A percentile compares a stretch with the other conserved stretches of the same genome.
These are phyloP conservation scores for Steatornis caripensis DNA, from an alignment of 2,113 vertebrate species.

Conservation along the genomic window DNA sequence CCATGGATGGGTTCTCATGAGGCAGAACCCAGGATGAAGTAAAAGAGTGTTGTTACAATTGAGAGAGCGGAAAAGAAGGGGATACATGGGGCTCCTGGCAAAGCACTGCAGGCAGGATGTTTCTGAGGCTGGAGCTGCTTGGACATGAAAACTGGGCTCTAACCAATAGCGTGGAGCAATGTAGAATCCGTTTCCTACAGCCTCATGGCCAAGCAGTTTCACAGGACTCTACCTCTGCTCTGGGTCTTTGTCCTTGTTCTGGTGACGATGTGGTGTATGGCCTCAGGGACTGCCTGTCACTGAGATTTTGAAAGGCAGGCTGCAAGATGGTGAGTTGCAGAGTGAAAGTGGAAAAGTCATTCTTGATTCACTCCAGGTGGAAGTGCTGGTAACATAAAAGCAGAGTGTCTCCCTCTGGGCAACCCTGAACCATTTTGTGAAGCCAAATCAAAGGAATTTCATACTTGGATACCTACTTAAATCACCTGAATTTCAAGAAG, in stretches of 20 bases:
- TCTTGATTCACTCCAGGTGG: not conserved
- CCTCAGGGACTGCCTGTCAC: not conserved
- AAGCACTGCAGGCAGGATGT: not conserved
- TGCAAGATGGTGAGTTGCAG: not conserved
- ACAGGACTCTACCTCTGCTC: not conserved
- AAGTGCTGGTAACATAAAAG: not conserved
- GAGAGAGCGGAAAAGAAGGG: not conserved
- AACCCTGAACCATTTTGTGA: not conserved
- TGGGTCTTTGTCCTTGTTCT: not conserved
- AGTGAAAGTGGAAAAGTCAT: not conserved
- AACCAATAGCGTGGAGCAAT: not conserved
- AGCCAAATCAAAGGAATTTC: not conserved
- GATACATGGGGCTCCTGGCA: not conserved
- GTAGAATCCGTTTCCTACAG: not conserved
- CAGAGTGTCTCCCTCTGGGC: not conserved
- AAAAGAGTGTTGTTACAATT: not conserved
- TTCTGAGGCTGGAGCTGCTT: not conserved
- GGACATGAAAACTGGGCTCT: not conserved
- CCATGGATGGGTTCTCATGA: not conserved
- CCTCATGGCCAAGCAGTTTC: not conserved
- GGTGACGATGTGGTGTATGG: not conserved
- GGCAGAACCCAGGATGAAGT: not conserved
- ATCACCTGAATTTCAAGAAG: not conserved
- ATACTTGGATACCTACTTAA: not conserved
- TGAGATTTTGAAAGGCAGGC: not conserved